Evolutionary conservation across 2,113 vertebrate species (phyloP), one percentile per base, ranked within the genome.

Genomic region (Tachycineta bicolor): DNA sequence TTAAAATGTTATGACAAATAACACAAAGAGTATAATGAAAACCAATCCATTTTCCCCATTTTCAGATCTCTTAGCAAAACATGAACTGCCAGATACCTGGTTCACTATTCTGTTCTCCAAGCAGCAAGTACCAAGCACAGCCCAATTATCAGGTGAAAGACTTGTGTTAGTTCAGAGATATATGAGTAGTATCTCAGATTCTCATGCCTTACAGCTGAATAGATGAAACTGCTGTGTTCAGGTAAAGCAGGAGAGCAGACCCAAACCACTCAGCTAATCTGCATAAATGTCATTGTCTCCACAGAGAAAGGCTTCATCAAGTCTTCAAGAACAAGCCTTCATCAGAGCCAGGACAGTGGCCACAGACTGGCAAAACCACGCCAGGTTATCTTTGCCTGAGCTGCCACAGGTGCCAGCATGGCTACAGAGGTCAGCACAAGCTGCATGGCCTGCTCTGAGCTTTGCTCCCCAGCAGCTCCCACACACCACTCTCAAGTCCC

Each of bases 401-500:
- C 10, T 85, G 34, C 19, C 0, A 0, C 37, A 33, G 29, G 41
- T 43, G 23, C 52, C 14, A 70, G 15, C 62, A 58, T 21, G 29
- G 62, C 31, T 21, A 18, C 3, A 34, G 21, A 53, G 31, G 9
- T 41, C 63, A 68, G 20, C 39, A 34, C 3, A 31, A 59, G 19
- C 34, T 63, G 31, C 68, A 63, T 1, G 1, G 34, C 14, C 22
- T 25, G 21, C 24, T 39, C 39, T 17, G 47, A 69, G 14, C 7
- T 89, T 49, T 75, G 26, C 47, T 70, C 59, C 47, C 34, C 69
- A 43, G 23, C 17, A 60, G 29, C 17, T 25, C 15, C 13, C 12
- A 21, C 6, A 16, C 0, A 1, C 6, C 2, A 1, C 29, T 26
- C 23, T 47, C 33, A 49, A 68, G 43, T 14, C 25, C 19, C 25